Evolutionary conservation across 2,797 vertebrate species (phyloP), one percentile per base, ranked within the genome.

Genomic region (Miichthys miiuy): DNA sequence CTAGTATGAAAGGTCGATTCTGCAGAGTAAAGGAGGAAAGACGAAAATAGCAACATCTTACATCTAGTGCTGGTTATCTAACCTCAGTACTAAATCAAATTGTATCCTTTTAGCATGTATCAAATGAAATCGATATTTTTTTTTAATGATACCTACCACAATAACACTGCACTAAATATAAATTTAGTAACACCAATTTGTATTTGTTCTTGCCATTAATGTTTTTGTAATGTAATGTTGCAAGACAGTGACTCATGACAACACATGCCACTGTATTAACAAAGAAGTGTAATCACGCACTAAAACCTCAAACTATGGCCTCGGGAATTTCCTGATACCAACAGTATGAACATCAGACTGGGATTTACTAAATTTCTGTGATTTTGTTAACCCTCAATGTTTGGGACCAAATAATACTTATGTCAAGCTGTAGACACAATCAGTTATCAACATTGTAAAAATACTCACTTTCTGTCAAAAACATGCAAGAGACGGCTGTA

Each of bases 391-490:
- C 10, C 11, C 48, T 34, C 21, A 4, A 16, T 27, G 21, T 46
- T 25, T 65, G 38, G 7, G 54, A 72, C 21, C 41, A 4, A 46
- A 44, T 52, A 13, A 58, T 46, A 72, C 23, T 27, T 4, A 62
- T 50, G 13, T 11, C 66, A 27, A 23, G 44, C 41, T 27, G 14
- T 61, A 23, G 23, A 68, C 62, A 48, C 50, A 48, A 54, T 71
- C 8, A 9, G 16, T 14, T 50, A 14, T 17, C 2, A 48, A 11
- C 17, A 58, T 8, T 41, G 18, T 61, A 21, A 70, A 38, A 58
- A 56, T 34, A 60, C 5, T 16, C 5, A 44, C 52, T 54, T 67
- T 65, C 21, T 75, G 77, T 81, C 51, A 73, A 72, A 72, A 51
- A 44, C 17, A 58, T 25, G 48, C 34, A 71, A 74, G 42, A 48